Evolutionary conservation across 2,113 vertebrate species (phyloP).

Genomic region (Barbus barbus): DNA sequence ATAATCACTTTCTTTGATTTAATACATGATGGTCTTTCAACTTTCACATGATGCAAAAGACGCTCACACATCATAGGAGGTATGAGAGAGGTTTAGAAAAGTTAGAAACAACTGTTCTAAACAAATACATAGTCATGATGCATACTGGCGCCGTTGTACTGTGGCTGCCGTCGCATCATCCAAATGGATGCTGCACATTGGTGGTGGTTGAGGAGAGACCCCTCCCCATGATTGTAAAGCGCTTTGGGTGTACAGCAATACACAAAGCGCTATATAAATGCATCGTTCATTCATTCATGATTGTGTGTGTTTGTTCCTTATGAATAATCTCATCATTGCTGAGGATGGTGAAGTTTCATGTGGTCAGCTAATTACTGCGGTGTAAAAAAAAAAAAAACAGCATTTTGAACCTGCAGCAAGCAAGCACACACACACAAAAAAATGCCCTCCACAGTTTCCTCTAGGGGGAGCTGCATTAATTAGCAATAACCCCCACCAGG

Average conservation of each 20-base stretch:
- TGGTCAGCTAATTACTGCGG: not conserved
- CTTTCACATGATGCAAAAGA: too few species aligned
- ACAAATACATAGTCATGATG: not conserved
- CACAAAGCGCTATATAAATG: too few species aligned
- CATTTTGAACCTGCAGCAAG: not conserved
- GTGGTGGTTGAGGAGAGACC: too few species aligned
- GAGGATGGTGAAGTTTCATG: not conserved
- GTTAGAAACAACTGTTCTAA: not conserved
- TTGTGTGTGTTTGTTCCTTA: not conserved
- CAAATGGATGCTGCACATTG: too few species aligned
- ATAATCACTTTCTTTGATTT: not conserved
- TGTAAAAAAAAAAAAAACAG: not conserved
- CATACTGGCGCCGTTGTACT: too few species aligned
- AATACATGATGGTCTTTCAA: too few species aligned
- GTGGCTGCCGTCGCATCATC: too few species aligned
- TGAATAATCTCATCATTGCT: not conserved
- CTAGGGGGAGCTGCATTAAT: slow-evolving; percentile 62
- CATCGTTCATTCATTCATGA: too few species aligned
- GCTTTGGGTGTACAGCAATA: too few species aligned
- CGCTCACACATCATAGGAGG: not conserved
- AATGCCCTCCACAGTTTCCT: slow-evolving; percentile 13
- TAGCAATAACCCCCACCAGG: slow-evolving; percentile 23
- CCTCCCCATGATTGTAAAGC: too few species aligned
- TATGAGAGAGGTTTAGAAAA: not conserved
- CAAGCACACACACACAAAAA: slow-evolving; percentile 35